phyloP scores from a whole-genome alignment of 1,140 invertebrate species.

The Solenopsis fugax region DNA sequence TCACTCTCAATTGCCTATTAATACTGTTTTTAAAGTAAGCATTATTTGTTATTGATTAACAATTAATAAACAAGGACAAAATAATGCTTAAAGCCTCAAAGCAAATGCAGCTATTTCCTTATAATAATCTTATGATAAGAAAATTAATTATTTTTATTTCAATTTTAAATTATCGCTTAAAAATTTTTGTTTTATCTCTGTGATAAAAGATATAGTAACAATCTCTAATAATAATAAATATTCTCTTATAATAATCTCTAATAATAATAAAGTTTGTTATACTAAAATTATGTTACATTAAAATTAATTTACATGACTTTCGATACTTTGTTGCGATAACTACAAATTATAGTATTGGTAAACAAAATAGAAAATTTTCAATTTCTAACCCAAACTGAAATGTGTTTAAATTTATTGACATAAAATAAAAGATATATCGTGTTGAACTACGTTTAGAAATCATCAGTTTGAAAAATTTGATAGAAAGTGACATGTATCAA shows the following conservation, averaged over 20 bases:
- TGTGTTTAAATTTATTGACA: not conserved
- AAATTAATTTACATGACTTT: constrained; percentile 1
- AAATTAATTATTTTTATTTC: not conserved
- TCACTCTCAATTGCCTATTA: no score
- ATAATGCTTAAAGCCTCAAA: no score
- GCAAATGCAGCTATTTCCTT: no score
- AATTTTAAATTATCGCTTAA: not conserved
- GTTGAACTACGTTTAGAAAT: constrained; percentile 5
- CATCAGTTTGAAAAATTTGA: constrained; percentile 28
- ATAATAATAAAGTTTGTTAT: not conserved
- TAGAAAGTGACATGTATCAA: constrained; percentile 8
- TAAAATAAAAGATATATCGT: constrained; percentile 8
- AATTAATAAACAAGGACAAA: no score
- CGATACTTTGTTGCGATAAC: not conserved
- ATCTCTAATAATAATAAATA: not conserved
- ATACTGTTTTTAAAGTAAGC: no score
- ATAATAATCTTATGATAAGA: not conserved
- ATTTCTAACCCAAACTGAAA: not conserved
- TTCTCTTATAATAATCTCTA: not conserved
- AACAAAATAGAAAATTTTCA: not conserved
- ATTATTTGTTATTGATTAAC: no score
- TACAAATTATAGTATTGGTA: not conserved
- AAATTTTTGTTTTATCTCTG: not conserved
- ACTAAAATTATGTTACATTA: not conserved
- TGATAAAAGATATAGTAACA: not conserved